Evolutionary conservation across 2,888 invertebrate genomes (phyloP).

Genomic region (Chrysolina haemoptera): DNA sequence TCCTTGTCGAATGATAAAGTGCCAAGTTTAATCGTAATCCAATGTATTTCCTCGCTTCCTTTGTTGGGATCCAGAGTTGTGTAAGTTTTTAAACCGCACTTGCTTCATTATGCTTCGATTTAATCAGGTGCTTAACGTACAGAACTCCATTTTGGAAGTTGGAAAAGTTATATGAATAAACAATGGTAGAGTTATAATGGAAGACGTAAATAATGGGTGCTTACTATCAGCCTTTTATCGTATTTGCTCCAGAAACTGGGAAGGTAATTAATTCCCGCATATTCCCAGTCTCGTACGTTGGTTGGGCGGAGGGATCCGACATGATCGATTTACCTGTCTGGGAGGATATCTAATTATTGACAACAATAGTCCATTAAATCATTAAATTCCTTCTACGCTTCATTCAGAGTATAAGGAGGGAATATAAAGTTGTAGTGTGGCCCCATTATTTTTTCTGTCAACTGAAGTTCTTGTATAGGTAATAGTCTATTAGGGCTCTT

Average conservation of each 20-base stretch:
- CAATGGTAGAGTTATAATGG: neutral
- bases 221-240: slow-evolving; percentile 8
- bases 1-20: no score
- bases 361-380: slow-evolving; percentile 6
- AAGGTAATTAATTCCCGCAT: slow-evolving; percentile 8
- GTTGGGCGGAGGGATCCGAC: neutral
- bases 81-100: neutral
- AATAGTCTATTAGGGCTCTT: no score
- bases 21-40: no score
- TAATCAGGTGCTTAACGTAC: neutral
- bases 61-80: no score
- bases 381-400: neutral
- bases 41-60: no score
- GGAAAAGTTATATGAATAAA: slow-evolving; percentile 10
- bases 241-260: neutral
- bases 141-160: slow-evolving; percentile 1
- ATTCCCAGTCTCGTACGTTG: neutral
- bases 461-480: no score
- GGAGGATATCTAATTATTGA: slow-evolving; percentile 9
- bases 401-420: neutral
- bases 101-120: neutral
- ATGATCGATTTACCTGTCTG: slow-evolving; percentile 11
- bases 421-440: neutral
- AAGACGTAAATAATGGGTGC: neutral
- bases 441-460: no score